phyloP scores from a whole-genome alignment of 2,888 invertebrate species.

The Trilocha varians region DNA sequence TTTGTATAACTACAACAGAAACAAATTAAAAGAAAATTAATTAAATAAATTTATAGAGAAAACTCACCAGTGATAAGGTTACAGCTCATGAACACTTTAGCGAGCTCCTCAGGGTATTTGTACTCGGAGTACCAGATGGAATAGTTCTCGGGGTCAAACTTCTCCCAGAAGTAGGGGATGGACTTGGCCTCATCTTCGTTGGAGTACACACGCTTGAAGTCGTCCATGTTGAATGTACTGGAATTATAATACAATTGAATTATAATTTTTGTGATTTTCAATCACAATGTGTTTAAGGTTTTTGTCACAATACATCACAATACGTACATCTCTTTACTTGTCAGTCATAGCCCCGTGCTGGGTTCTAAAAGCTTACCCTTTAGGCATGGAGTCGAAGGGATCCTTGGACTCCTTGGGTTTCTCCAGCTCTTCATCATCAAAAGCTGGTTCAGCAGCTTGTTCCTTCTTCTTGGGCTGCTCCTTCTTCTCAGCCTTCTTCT shows the following conservation, averaged over 20 bases:
- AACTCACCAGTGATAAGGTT: slow-evolving; percentile 91
- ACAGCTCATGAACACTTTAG: slow-evolving; percentile 97
- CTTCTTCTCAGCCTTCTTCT: slow-evolving; percentile 63
- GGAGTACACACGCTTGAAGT: slow-evolving; percentile 97
- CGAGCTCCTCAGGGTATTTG: slow-evolving; percentile 93
- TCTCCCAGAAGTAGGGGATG: slow-evolving; percentile 98
- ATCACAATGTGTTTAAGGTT: too few species aligned
- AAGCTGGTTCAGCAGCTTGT: slow-evolving; percentile 67
- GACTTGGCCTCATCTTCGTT: slow-evolving; percentile 96
- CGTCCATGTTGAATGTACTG: slow-evolving; percentile 94
- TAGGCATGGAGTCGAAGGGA: slow-evolving; percentile 92
- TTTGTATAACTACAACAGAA: too few species aligned
- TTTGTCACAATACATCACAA: too few species aligned
- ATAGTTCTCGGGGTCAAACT: slow-evolving; percentile 96
- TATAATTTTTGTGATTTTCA: neutral
- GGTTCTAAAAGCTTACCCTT: slow-evolving; percentile 73
- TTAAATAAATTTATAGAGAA: neutral
- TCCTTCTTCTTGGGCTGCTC: slow-evolving; percentile 45
- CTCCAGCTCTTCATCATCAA: slow-evolving; percentile 78
- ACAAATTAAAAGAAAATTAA: too few species aligned
- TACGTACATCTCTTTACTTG: too few species aligned
- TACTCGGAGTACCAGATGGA: slow-evolving; percentile 99
- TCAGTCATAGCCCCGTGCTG: too few species aligned
- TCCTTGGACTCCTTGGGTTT: slow-evolving; percentile 89
- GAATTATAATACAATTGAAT: slow-evolving; percentile 16